Percentiles rank a stretch among this genome's conserved stretches.
Evolutionary conservation across 2,797 vertebrate species (phyloP).

Genomic region (Paratrypauchen microcephalus): DNA sequence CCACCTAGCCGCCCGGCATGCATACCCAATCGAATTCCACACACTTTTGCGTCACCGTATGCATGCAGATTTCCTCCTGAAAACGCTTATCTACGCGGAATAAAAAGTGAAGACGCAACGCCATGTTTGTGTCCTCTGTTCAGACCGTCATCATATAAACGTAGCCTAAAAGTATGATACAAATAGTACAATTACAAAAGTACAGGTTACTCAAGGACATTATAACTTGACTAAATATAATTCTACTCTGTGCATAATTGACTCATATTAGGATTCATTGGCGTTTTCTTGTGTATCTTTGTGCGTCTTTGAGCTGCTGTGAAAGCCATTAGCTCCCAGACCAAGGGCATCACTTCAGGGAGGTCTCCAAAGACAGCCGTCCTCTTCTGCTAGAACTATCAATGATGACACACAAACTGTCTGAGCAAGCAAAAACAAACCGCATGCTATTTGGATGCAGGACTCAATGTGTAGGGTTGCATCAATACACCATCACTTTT

Average conservation of each 20-base stretch:
- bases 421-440: neutral
- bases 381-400: conserved; percentile 47
- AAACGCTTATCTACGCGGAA: no score
- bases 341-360: conserved; percentile 54
- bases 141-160: no score
- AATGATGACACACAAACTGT: conserved; percentile 21
- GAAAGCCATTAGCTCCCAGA: conserved; percentile 61
- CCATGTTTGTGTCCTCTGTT: no score
- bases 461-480: neutral
- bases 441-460: neutral
- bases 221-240: no score
- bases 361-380: conserved; percentile 57
- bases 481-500: neutral
- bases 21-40: no score
- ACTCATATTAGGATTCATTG: neutral
- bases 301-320: conserved; percentile 38
- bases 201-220: no score
- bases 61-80: no score
- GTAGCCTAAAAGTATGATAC: no score
- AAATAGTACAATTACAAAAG: no score
- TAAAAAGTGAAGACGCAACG: no score
- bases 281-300: neutral
- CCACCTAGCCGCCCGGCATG: no score
- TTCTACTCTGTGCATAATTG: neutral
- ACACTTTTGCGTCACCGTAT: no score